A percentile compares a stretch with the other conserved stretches of the same genome.
Conservation (phyloP, 2,113 vertebrate species). For the Otus sunia region DNA sequence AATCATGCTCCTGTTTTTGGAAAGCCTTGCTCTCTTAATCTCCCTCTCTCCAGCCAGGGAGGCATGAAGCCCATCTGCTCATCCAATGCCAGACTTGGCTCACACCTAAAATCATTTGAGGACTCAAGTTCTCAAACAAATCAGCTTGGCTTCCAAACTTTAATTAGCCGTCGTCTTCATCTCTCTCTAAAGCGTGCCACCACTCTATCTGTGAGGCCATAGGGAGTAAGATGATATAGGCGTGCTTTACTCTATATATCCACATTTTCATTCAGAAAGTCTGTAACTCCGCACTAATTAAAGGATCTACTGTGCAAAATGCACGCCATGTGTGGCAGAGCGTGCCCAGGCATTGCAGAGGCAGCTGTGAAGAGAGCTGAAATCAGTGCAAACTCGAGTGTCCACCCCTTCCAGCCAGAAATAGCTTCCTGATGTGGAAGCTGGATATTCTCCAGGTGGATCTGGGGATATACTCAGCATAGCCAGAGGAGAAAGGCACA, state of each 20-base stretch:
- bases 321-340: background rate
- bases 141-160: background rate
- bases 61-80: constrained; percentile 11
- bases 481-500: background rate
- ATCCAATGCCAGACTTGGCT: background rate
- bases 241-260: background rate
- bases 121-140: background rate
- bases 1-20: background rate
- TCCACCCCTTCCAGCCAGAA: background rate
- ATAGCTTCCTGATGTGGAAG: background rate
- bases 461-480: background rate
- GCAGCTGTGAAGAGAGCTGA: background rate
- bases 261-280: background rate
- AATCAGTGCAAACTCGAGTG: background rate
- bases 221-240: background rate
- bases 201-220: background rate
- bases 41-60: background rate
- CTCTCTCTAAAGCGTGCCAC: background rate
- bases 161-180: background rate
- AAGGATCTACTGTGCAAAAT: background rate
- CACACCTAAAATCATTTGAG: background rate
- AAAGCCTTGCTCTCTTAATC: background rate
- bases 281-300: background rate
- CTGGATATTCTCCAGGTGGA: background rate
- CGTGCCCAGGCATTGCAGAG: background rate